These are phyloP conservation scores for Pterocles orientalis DNA, from an alignment of 2,113 vertebrate genomes.

Conservation along the genomic window DNA sequence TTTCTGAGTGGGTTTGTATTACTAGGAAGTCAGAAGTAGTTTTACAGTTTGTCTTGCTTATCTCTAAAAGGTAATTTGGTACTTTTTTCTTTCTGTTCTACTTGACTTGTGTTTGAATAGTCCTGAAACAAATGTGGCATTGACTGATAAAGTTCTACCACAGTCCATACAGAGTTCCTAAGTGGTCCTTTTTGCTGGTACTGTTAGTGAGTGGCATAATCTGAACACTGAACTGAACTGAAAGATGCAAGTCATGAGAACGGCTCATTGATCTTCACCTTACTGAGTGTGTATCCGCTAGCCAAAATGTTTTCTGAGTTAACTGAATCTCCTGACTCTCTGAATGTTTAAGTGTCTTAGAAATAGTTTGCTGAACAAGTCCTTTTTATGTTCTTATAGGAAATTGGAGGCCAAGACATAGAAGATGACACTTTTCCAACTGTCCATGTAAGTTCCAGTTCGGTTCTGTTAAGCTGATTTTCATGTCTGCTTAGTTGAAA, in stretches of 20 bases:
- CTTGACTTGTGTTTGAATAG: background rate
- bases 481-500: background rate
- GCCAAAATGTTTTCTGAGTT: background rate
- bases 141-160: background rate
- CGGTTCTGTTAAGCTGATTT: constrained; percentile 5
- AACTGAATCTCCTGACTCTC: background rate
- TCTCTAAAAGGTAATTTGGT: background rate
- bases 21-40: background rate
- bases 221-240: background rate
- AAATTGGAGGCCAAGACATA: constrained; percentile 76
- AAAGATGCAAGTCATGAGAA: background rate
- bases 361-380: background rate
- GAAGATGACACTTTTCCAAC: constrained; percentile 76
- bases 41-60: background rate
- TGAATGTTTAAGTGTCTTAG: background rate
- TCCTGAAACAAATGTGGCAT: background rate
- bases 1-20: background rate
- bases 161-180: background rate
- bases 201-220: background rate
- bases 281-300: background rate
- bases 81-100: background rate
- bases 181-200: background rate
- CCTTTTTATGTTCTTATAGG: constrained; percentile 63
- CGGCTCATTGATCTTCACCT: background rate
- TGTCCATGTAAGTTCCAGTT: constrained; percentile 73